Conservation (phyloP, 2,113 vertebrate genomes). For the Anguilla rostrata region DNA sequence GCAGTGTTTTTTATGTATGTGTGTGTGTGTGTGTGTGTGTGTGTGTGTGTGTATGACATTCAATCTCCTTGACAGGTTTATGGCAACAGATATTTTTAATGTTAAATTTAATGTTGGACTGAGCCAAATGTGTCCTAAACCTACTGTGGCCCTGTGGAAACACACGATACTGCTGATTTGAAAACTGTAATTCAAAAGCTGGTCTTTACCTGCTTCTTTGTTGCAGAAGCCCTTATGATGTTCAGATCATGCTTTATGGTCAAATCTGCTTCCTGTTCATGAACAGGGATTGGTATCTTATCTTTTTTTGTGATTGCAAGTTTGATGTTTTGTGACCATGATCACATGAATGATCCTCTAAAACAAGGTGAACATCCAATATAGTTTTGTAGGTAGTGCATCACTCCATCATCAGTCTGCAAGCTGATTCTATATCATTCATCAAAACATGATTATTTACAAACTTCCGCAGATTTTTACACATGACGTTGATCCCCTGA, state of each 20-base stretch:
- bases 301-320: background rate
- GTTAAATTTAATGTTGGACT: background rate
- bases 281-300: too few species aligned
- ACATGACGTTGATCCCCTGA: background rate
- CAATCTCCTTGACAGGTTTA: background rate
- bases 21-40: background rate
- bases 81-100: background rate
- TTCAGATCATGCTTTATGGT: background rate
- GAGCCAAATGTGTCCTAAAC: background rate
- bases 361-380: background rate
- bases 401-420: background rate
- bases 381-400: background rate
- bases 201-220: background rate
- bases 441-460: background rate
- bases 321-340: background rate
- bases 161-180: background rate
- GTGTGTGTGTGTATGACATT: slow-evolving; percentile 6
- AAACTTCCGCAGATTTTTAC: background rate
- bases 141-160: background rate
- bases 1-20: background rate
- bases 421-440: background rate
- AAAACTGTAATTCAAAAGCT: background rate
- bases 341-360: background rate
- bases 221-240: background rate
- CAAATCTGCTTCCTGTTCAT: too few species aligned